These are phyloP conservation scores for Apostichopus japonicus DNA, from an alignment of 35 echinoderm and acorn worm genomes.

Conservation along the genomic window DNA sequence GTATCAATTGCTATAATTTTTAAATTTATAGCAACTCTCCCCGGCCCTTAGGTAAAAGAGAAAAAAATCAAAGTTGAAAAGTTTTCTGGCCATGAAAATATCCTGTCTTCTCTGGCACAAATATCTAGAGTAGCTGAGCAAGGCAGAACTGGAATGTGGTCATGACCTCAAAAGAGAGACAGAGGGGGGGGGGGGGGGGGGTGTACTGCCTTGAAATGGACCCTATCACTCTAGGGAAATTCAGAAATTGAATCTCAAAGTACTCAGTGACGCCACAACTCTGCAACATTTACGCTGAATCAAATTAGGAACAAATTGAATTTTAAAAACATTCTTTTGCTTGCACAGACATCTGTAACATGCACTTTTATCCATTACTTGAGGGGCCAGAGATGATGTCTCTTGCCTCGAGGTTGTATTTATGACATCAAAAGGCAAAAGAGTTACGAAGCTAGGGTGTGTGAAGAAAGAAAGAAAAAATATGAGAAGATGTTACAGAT, in stretches of 20 bases:
- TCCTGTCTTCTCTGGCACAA: too few species aligned
- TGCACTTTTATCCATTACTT: constrained; percentile 21
- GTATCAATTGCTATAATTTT: too few species aligned
- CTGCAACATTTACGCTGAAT: constrained; percentile 36
- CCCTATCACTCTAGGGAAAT: constrained; percentile 29
- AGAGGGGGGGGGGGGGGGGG: not conserved
- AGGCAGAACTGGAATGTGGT: not conserved
- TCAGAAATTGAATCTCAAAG: not conserved
- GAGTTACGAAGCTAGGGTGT: too few species aligned
- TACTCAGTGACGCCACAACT: not conserved
- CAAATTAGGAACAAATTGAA: constrained; percentile 47
- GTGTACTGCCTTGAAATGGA: constrained; percentile 25
- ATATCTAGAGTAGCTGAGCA: too few species aligned
- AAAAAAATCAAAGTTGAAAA: too few species aligned
- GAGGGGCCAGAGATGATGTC: not conserved
- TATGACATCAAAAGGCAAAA: too few species aligned
- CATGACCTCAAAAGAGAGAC: not conserved
- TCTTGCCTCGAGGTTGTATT: too few species aligned
- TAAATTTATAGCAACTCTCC: too few species aligned
- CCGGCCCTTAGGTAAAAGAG: too few species aligned
- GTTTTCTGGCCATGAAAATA: too few species aligned
- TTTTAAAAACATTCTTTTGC: constrained; percentile 32
- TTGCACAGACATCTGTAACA: not conserved
- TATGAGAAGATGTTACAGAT: too few species aligned
- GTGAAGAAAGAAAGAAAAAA: too few species aligned